These are phyloP conservation scores for Serrognathus titanus DNA, from an alignment of 2,888 invertebrate genomes.

Conservation along the genomic window DNA sequence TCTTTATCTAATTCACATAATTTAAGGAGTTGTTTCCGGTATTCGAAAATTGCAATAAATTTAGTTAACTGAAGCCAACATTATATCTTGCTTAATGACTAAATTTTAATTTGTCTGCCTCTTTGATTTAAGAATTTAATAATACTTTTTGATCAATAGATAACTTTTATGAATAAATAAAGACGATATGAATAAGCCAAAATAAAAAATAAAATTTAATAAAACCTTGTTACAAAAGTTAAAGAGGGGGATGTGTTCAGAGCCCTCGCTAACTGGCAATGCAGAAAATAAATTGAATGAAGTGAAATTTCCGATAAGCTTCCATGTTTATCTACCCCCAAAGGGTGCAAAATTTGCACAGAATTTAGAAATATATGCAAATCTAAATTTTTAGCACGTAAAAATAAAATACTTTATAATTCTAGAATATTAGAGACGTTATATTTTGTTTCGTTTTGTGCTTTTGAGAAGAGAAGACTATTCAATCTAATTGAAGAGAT, in stretches of 20 bases:
- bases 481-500: background rate
- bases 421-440: background rate
- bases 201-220: background rate
- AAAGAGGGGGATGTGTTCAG: conserved; percentile 5
- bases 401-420: background rate
- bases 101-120: too few species aligned
- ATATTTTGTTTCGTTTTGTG: background rate
- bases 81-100: too few species aligned
- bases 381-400: too few species aligned
- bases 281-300: conserved; percentile 42
- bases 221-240: conserved; percentile 7
- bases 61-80: too few species aligned
- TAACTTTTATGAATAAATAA: too few species aligned
- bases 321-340: conserved; percentile 5
- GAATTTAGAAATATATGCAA: background rate
- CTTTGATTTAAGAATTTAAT: too few species aligned
- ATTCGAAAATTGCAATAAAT: too few species aligned
- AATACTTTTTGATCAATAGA: too few species aligned
- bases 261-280: conserved; percentile 35
- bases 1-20: conserved; percentile 1
- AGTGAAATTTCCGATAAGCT: conserved; percentile 36
- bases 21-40: background rate
- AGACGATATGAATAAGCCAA: too few species aligned
- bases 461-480: background rate
- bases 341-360: conserved; percentile 3